phyloP scores from a whole-genome alignment of 2,113 vertebrate species.

The Cyphomyrus discorhynchus region DNA sequence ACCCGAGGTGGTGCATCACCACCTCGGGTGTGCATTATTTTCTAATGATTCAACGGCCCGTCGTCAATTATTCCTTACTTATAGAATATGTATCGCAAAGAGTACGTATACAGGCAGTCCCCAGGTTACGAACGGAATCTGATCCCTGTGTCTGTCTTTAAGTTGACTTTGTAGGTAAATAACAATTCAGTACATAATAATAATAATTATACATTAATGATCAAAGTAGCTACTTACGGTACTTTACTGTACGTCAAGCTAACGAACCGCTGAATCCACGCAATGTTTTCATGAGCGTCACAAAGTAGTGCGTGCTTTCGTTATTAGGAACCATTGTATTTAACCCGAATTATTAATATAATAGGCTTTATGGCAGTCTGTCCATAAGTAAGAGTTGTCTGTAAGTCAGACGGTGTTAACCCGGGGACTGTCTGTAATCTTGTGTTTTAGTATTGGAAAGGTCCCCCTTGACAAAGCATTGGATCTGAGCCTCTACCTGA shows the following conservation, averaged over 20 bases:
- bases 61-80: too few species aligned
- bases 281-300: background rate
- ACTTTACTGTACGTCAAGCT: background rate
- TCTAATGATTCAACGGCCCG: too few species aligned
- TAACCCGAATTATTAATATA: background rate
- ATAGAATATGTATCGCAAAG: background rate
- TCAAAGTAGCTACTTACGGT: background rate
- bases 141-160: background rate
- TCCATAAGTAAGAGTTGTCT: background rate
- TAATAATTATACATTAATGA: background rate
- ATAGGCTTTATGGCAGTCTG: background rate
- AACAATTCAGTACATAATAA: background rate
- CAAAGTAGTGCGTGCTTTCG: background rate
- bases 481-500: conserved; percentile 77
- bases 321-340: background rate
- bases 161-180: background rate
- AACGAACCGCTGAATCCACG: background rate
- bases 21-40: too few species aligned
- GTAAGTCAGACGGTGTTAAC: background rate
- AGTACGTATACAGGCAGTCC: background rate
- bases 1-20: too few species aligned
- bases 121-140: background rate
- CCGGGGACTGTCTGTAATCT: background rate
- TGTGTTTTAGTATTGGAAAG: conserved; percentile 60
- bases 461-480: conserved; percentile 75